Conservation (phyloP, 2,113 vertebrate species). For the Solenodon paradoxus region DNA sequence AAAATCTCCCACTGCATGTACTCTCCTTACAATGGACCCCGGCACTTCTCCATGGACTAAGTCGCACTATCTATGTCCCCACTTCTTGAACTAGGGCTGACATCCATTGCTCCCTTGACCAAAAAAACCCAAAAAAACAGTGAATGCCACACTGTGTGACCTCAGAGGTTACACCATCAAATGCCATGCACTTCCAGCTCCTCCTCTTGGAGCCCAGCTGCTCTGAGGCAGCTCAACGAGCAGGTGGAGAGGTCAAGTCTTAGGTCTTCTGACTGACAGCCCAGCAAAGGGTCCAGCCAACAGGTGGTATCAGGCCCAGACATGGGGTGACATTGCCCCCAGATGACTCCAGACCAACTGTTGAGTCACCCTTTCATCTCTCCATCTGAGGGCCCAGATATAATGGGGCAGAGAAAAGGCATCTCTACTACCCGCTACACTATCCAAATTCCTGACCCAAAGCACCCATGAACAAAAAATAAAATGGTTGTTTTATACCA, state of each 20-base stretch:
- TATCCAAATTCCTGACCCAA: not conserved
- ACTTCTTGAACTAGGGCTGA: not conserved
- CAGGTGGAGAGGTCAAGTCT: not conserved
- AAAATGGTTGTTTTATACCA: not conserved
- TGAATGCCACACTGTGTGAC: not conserved
- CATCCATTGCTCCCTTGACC: not conserved
- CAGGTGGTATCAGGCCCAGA: not conserved
- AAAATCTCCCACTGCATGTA: not conserved
- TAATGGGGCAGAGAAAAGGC: not conserved
- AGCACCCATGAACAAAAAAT: not conserved
- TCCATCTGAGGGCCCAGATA: not conserved
- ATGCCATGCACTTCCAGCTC: not conserved
- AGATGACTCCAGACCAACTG: not conserved
- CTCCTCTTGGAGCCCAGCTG: not conserved
- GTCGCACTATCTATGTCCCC: not conserved
- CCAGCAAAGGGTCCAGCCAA: not conserved
- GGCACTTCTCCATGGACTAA: not conserved
- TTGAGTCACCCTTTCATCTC: not conserved
- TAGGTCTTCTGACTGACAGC: not conserved
- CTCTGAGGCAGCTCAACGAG: slow-evolving; percentile 27
- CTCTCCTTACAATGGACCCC: not conserved
- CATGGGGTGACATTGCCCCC: not conserved
- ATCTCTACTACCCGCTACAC: not conserved
- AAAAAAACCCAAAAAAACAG: not conserved
- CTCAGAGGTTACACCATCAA: not conserved